Base-by-base conservation (phyloP, 2,888 invertebrate species). In the Brassicogethes aeneus region DNA sequence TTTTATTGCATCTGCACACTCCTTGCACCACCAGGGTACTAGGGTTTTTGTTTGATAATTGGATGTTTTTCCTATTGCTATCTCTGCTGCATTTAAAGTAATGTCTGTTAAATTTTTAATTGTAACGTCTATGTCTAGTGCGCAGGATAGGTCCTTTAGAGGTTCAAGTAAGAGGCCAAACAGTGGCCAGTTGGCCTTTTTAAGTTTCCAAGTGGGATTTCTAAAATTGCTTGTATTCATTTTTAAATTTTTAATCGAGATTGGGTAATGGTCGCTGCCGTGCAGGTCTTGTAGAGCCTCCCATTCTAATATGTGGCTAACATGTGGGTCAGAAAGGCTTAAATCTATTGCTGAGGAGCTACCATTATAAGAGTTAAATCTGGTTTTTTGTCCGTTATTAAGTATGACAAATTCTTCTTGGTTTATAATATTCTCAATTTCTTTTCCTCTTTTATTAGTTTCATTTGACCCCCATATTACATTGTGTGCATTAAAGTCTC, bases 401-500 rank as follows among this genome's bases (percentile, higher is more conserved):
- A 23, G 23, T 7, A 5, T 7, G 5, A 10, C 5, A 7, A 23
- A 10, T 7, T 23, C 10, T 5, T 5, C 10, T 23, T 23, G 23
- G 7, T 5, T 23, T 10, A 23, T 23, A 23, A 23, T 10, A 7
- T 5, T 10, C 10, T 23, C 23, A 5, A 23, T 10, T 23, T 7
- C 7, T 10, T 23, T 23, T 23, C 23, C 23, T 10, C 23, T 23
- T 7, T 23, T 23, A 10, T 23, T 10, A 7, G 23, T 23, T 7
- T 5, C 10, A 7, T 23, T 10, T 23, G 23, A 23, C 10, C 23
- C 36, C 36, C 36, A 36, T 8, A 36, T 8, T 3, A 15, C 10
- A 36, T 36, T 36, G 15, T 36, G 36, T 15, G 36, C 48, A 17
- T 54, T 54, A 15, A 56, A 52, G 32, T 57, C 54, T 0, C 54